A percentile compares a stretch with the other conserved stretches of the same genome.
phyloP scores from a whole-genome alignment of 2,113 vertebrate species.

The Myiopsitta monachus region DNA sequence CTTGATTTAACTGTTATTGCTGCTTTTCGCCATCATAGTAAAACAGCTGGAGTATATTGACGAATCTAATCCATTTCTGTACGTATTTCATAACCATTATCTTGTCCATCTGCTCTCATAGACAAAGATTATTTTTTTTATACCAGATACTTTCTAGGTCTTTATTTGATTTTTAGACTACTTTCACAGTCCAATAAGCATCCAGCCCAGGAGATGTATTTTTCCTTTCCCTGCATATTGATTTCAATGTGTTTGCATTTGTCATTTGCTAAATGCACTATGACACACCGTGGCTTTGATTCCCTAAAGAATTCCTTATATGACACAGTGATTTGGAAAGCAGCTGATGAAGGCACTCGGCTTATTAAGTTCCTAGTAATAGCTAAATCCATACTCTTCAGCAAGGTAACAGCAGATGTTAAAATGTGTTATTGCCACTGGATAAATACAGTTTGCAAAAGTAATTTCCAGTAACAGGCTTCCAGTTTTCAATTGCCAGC shows the following conservation, averaged over 20 bases:
- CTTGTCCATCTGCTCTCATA: background rate
- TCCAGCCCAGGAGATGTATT: background rate
- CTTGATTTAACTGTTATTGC: background rate
- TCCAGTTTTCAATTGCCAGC: conserved; percentile 17
- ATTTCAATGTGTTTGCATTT: background rate
- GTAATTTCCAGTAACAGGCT: conserved; percentile 18
- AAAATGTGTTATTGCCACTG: conserved; percentile 23
- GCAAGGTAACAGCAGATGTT: conserved; percentile 48
- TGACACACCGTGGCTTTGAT: background rate
- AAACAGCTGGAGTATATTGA: background rate
- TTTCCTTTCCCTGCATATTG: background rate
- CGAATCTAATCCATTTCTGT: background rate
- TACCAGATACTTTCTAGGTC: background rate
- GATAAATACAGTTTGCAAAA: conserved; percentile 52
- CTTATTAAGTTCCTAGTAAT: conserved; percentile 22
- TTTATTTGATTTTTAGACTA: background rate
- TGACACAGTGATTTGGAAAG: conserved; percentile 27
- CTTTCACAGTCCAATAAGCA: background rate
- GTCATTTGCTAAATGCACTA: conserved; percentile 26
- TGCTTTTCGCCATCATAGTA: background rate
- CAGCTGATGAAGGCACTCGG: background rate
- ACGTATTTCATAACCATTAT: background rate
- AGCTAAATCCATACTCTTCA: background rate
- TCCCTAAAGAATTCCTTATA: conserved; percentile 9
- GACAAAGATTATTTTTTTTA: background rate